Evolutionary conservation across 2,888 invertebrate species (phyloP).

Genomic region (Imbricaverruca yamaguchii): DNA sequence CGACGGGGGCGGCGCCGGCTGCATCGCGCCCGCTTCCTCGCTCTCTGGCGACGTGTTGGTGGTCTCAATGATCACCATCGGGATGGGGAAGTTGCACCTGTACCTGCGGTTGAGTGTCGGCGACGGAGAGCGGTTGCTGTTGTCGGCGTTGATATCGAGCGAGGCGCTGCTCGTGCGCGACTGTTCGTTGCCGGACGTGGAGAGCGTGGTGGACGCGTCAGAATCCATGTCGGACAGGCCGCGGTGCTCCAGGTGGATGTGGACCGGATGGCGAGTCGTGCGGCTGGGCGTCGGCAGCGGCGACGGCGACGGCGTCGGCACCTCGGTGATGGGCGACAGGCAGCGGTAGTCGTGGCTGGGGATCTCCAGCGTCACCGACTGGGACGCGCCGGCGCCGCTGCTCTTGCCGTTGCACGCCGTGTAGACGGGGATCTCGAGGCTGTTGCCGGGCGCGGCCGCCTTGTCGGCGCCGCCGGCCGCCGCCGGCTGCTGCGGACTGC

Average conservation of each 20-base stretch:
- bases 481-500: neutral
- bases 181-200: conserved; percentile 12
- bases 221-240: conserved; percentile 1
- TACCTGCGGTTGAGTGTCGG: conserved; percentile 11
- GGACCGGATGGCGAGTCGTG: conserved; percentile 10
- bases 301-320: conserved; percentile 53
- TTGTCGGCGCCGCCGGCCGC: neutral
- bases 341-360: conserved; percentile 50
- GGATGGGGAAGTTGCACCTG: conserved; percentile 16
- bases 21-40: neutral
- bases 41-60: conserved; percentile 3
- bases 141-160: neutral
- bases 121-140: neutral
- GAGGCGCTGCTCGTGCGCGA: conserved; percentile 10
- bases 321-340: conserved; percentile 68
- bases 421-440: conserved; percentile 1
- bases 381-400: conserved; percentile 23
- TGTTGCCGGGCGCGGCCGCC: neutral
- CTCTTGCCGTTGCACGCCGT: neutral
- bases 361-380: conserved; percentile 60
- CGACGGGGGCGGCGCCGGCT: neutral
- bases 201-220: conserved; percentile 1
- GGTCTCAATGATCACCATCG: conserved; percentile 16
- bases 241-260: conserved; percentile 7
- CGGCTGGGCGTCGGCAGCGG: conserved; percentile 58